A percentile compares a stretch with the other conserved stretches of the same genome.
Conservation (phyloP, 2,797 vertebrate genomes). For the Miichthys miiuy region DNA sequence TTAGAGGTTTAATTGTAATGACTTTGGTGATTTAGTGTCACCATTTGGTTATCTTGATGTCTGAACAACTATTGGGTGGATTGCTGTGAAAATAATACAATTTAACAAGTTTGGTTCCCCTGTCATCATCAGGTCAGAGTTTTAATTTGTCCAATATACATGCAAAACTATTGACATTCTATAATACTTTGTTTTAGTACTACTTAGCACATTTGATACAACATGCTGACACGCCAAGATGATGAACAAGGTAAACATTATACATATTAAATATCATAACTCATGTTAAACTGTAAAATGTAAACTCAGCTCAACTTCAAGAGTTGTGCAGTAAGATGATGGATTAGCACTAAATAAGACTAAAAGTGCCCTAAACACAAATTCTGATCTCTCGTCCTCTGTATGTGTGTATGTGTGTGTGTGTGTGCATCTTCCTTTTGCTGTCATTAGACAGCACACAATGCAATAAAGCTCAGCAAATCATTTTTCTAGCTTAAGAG, state of each 20-base stretch:
- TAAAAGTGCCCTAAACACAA: background rate
- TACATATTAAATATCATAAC: background rate
- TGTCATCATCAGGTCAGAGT: background rate
- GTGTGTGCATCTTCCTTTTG: slow-evolving; percentile 10
- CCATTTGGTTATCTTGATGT: background rate
- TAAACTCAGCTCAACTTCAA: background rate
- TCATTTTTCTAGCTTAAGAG: slow-evolving; percentile 45
- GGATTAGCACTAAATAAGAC: background rate
- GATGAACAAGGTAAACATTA: background rate
- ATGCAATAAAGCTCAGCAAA: slow-evolving; percentile 26
- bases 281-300: background rate
- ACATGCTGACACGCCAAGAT: no score
- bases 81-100: background rate
- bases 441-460: background rate
- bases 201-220: background rate
- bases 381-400: background rate
- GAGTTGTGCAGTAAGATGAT: background rate
- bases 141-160: background rate
- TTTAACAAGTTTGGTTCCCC: background rate
- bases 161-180: background rate
- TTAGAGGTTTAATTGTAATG: no score
- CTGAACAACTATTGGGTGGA: background rate
- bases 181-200: background rate
- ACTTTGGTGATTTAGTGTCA: no score
- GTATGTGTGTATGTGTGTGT: background rate